Evolutionary conservation across 2,888 invertebrate species (phyloP), one percentile per base, ranked within the genome.

Genomic region (Zelleria hepariella): DNA sequence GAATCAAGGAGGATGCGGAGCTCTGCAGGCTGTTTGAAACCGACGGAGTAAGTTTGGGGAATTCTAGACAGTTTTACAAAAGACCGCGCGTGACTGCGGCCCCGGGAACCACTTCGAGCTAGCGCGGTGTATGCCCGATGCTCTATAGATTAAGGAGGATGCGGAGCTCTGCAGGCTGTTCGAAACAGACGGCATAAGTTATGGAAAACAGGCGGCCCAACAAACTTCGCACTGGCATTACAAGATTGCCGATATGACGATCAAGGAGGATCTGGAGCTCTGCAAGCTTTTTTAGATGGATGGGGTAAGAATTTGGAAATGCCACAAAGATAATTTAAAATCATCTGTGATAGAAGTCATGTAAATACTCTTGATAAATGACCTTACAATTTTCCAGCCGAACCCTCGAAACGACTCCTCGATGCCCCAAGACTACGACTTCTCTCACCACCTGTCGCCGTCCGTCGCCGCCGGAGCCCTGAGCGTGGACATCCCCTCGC

Each of bases 41-140:
- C 10, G 89, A 94, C 65, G 96, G 55, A 21, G 55, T 55, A 32
- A 55, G 54, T 26, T 25, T 7, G 7, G 2, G 24, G 23, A 52
- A 32, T 23, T 23, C 6, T 23, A 7, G 23, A 52, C 21, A 7
- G 7, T 10, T 5, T 7, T 26, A 7, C 7, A 5, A 4, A 26
- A 4, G 0, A 97, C 98, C 2, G 95, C 95, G 51, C 90, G 94
- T 60, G 98, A 98, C 72, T 97, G 98, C 7, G 7, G 7, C 26
- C 26, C 26, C 7, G n/a, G n/a, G n/a, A n/a, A n/a, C n/a, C n/a
- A n/a, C 83, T 98, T 96, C 74, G 96, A 97, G 70, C 92, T 95
- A 62, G 98, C 98, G 0, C 92, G 95, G 63, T 88, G 94, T 59
- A 96, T 98, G 82, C 62, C 94, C 97, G 81, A 96, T 97, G 70